Base-by-base conservation (phyloP, 2,797 vertebrate species). In the Tarsius wallacei region DNA sequence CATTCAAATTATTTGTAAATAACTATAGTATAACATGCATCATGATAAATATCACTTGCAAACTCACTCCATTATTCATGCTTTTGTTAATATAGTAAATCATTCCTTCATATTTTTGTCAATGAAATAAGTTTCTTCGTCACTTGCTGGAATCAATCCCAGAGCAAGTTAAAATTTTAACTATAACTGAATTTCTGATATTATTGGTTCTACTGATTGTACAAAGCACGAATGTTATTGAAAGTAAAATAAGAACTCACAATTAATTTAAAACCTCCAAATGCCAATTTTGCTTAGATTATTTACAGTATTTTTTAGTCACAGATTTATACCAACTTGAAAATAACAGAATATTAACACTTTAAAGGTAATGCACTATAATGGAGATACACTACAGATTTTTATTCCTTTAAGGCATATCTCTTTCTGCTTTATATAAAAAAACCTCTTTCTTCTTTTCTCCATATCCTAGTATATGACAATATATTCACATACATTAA, bases 221-320 rank as follows among this genome's bases (percentile, higher is more conserved):
- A 57, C 1, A 53, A 78, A 55, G 14, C 51, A 80, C 1, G 55
- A 82, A 70, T 14, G 9, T 10, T 76, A 84, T 0, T 59, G 42
- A 74, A 87, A 96, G 22, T 70, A 93, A 87, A 90, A 57, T 88
- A 68, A 80, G 33, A 88, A 88, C 10, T 88, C 4, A 57, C 55
- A 63, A 61, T 71, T 17, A 83, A 8, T 53, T 51, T 66, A 88
- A 87, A 59, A 64, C 16, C 2, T 28, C 53, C 14, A 70, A 81
- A 70, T 90, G 49, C 17, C 28, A 53, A 73, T 61, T 82, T 59
- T 57, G 22, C 36, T 93, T 86, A 47, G 49, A n/a, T 26, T 47
- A 36, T 17, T 71, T 16, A 70, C 22, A 61, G 15, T 66, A 63
- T 47, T 33, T 86, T 83, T 94, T 24, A 88, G 74, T 89, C 22